Conservation (phyloP, 1,140 invertebrate species). For the Ceratina australensis region DNA sequence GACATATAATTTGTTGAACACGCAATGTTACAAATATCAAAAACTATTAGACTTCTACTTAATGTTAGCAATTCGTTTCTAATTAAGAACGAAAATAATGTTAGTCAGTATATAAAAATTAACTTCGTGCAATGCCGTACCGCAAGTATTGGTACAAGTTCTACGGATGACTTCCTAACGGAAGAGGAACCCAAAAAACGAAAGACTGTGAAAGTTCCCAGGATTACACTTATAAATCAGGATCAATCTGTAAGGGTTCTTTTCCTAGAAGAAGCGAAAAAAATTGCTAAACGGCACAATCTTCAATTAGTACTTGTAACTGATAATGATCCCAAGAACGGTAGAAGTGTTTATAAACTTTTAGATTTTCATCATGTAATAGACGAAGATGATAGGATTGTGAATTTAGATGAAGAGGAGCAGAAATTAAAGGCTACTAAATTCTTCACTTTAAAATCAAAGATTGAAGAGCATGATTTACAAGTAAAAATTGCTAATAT, state of each 20-base stretch:
- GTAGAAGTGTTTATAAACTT: slow-evolving; percentile 15
- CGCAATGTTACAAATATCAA: background rate
- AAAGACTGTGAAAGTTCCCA: background rate
- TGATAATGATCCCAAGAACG: background rate
- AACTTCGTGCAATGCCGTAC: background rate
- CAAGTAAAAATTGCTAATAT: slow-evolving; percentile 81
- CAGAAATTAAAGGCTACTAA: background rate
- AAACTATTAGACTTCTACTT: background rate
- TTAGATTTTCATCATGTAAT: rapidly evolving
- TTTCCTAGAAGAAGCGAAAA: slow-evolving; percentile 17
- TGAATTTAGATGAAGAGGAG: too few species aligned
- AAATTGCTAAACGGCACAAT: slow-evolving; percentile 28
- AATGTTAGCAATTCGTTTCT: background rate
- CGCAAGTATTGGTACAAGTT: too few species aligned
- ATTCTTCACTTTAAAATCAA: background rate
- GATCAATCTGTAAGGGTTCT: slow-evolving; percentile 22
- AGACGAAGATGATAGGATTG: background rate
- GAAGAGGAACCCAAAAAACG: background rate
- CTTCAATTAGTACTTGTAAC: background rate
- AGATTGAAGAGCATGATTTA: slow-evolving; percentile 42
- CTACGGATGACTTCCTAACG: rapidly evolving
- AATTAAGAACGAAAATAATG: background rate
- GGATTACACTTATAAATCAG: slow-evolving; percentile 36
- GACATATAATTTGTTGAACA: background rate
- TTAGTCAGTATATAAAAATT: background rate